These are phyloP conservation scores for Apus apus DNA, from an alignment of 2,113 vertebrate species.

Conservation along the genomic window DNA sequence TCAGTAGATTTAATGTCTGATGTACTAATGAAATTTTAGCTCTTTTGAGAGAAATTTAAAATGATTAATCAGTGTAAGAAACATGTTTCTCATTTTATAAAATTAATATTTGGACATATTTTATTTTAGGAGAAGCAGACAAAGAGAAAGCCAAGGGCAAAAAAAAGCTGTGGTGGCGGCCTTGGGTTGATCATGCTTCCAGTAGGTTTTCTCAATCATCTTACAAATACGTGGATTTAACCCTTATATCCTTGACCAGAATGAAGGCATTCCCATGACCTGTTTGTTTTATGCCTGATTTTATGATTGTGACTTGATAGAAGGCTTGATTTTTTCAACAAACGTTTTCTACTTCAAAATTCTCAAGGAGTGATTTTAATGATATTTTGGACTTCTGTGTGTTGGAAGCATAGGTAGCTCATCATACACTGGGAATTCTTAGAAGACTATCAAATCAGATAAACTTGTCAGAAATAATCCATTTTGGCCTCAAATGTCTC, in stretches of 20 bases:
- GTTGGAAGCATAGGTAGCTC: background rate
- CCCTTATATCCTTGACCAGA: constrained; percentile 99
- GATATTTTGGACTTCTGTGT: background rate
- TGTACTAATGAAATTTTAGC: constrained; percentile 46
- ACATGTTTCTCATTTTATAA: constrained; percentile 74
- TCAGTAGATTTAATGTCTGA: constrained; percentile 39
- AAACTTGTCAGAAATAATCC: background rate
- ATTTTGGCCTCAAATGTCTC: background rate
- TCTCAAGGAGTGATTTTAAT: background rate
- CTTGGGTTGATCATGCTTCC: constrained; percentile 99
- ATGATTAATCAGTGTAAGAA: constrained; percentile 73
- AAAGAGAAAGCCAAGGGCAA: constrained; percentile 98
- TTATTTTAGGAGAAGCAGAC: constrained; percentile 97
- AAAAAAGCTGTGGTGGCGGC: constrained; percentile 99
- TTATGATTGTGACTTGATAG: constrained; percentile 83
- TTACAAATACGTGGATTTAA: constrained; percentile 85
- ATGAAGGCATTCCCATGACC: constrained; percentile 74
- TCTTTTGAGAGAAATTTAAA: constrained; percentile 63
- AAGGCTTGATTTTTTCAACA: background rate
- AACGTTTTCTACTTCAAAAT: background rate
- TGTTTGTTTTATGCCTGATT: constrained; percentile 80
- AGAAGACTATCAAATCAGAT: background rate
- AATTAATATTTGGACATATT: constrained; percentile 94
- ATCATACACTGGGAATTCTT: background rate
- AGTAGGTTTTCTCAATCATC: constrained; percentile 95